Base-by-base conservation (phyloP, 2,888 invertebrate species). In the Eupithecia exiguata region DNA sequence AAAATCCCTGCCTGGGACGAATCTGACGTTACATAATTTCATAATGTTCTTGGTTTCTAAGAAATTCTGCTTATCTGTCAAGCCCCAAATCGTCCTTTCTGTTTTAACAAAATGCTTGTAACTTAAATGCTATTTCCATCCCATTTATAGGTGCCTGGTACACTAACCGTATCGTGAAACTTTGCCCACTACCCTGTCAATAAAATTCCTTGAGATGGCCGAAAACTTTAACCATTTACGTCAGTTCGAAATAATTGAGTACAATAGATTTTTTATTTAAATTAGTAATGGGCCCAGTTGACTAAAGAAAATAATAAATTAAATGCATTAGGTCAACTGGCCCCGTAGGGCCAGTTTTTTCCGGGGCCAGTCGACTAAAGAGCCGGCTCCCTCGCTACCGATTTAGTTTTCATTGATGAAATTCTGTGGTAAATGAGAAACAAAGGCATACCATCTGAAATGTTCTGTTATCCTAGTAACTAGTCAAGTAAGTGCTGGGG, bases 181-280 rank as follows among this genome's bases (percentile, higher is more conserved):
- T 78, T 79, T 75, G 67, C 65, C 21, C 53, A 71, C 70, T 68
- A 63, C 72, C 71, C 21, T 78, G 79, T 81, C 80, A 82, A 84
- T 82, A 82, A 81, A 82, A 82, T 80, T 79, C 36, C 74, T 76
- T 68, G 76, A 78, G 77, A 77, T 74, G 81, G 78, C 79, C 78
- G 78, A 77, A 80, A 83, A 83, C 81, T 83, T 80, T 62, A 73
- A 53, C 78, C 79, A 79, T 81, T 80, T 80, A 78, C 80, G 80
- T 78, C 76, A 76, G 70, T 75, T 74, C 63, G 70, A 76, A 77
- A 78, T 74, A 77, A 77, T 75, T 77, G 79, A 79, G 78, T 78
- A n/a, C n/a, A n/a, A n/a, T n/a, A n/a, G n/a, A n/a, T n/a, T n/a
- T n/a, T n/a, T n/a, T n/a, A n/a, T n/a, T n/a, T n/a, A n/a, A n/a